Conservation (phyloP, 1,140 invertebrate genomes). For the Chionoecetes opilio region DNA sequence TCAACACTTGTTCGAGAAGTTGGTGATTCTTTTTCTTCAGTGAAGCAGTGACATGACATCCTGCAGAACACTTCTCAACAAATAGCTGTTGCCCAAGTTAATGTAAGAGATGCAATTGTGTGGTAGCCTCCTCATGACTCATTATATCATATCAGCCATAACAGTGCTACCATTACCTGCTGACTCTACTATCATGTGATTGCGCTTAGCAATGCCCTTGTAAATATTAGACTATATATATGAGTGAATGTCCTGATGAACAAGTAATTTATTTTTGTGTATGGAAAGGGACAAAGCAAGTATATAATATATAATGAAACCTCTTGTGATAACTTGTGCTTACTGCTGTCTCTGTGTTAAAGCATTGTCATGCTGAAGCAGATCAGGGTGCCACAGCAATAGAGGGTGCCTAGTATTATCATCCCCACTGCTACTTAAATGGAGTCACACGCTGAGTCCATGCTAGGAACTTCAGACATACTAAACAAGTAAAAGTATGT, state of each 20-base stretch:
- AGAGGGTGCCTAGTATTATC: not conserved
- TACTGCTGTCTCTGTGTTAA: conserved; percentile 28
- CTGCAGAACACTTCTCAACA: not conserved
- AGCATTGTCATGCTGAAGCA: not conserved
- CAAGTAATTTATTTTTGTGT: conserved; percentile 21
- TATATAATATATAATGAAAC: not conserved
- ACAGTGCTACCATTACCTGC: not conserved
- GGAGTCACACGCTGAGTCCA: not conserved
- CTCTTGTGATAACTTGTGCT: conserved; percentile 20
- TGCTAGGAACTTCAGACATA: not conserved
- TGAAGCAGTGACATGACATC: not conserved
- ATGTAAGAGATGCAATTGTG: not conserved
- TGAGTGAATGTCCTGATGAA: not conserved
- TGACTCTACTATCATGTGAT: not conserved
- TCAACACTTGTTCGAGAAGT: not conserved
- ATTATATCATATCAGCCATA: not conserved
- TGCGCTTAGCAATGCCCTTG: not conserved
- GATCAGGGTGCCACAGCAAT: not conserved
- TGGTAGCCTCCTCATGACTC: not conserved
- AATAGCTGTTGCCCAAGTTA: not conserved
- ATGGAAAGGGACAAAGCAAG: not conserved
- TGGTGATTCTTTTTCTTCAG: not conserved
- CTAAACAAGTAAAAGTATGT: not conserved
- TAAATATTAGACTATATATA: not conserved
- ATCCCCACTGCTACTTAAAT: not conserved